Conservation (phyloP, 2,113 vertebrate genomes). For the Istiophorus platypterus region DNA sequence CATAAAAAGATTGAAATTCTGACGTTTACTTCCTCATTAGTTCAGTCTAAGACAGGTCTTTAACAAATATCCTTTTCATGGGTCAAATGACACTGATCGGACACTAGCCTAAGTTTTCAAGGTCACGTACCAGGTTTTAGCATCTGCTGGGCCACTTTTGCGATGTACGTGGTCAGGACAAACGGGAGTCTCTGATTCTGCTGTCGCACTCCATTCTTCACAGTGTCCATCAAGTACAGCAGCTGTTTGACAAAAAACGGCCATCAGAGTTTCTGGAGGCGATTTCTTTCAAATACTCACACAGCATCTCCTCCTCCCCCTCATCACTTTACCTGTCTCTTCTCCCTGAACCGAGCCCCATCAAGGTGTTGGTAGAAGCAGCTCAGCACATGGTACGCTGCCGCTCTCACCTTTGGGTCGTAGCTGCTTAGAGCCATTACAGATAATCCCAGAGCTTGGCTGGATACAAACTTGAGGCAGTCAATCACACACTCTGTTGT, state of each 20-base stretch:
- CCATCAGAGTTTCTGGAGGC: neutral
- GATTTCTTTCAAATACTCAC: neutral
- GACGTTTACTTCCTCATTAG: neutral
- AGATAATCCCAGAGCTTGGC: conserved; percentile 89
- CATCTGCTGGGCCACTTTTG: conserved; percentile 90
- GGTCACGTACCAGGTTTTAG: conserved; percentile 90
- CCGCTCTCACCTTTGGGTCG: conserved; percentile 89
- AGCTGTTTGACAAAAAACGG: conserved; percentile 81
- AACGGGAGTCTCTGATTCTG: conserved; percentile 89
- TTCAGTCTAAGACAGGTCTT: neutral
- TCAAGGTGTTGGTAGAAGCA: conserved; percentile 92
- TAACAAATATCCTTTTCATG: conserved; percentile 3
- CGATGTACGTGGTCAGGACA: conserved; percentile 86
- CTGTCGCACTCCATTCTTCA: conserved; percentile 90
- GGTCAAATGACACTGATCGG: neutral
- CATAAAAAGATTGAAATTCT: neutral
- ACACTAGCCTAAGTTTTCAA: neutral
- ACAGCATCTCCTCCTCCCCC: neutral
- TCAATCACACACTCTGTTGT: conserved; percentile 90
- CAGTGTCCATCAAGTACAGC: conserved; percentile 90
- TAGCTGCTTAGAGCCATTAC: conserved; percentile 93
- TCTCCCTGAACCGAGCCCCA: conserved; percentile 89
- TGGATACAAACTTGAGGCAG: conserved; percentile 92
- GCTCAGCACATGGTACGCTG: conserved; percentile 88
- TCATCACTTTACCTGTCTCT: conserved; percentile 85